Evolutionary conservation across 2,113 vertebrate species (phyloP).

Genomic region (Caranx melampygus): DNA sequence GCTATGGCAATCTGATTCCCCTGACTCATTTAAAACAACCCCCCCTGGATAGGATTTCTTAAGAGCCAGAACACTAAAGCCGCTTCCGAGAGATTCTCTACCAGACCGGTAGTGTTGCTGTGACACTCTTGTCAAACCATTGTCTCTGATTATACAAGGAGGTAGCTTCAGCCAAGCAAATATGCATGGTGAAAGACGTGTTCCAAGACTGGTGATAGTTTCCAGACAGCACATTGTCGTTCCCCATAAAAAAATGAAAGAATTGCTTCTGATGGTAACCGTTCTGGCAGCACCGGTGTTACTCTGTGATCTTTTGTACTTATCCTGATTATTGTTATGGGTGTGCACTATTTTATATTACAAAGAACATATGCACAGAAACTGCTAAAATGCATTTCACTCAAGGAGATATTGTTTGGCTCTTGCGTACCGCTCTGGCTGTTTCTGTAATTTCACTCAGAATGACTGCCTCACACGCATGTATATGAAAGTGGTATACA

Average conservation of each 20-base stretch:
- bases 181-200: conserved; percentile 8
- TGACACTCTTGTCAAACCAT: conserved; percentile 66
- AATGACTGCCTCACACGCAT: background rate
- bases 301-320: conserved; percentile 13
- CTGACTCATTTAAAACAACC: conserved; percentile 48
- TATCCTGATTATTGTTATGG: conserved; percentile 10
- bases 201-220: conserved; percentile 39
- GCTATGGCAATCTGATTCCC: conserved; percentile 65
- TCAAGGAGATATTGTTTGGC: background rate
- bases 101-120: conserved; percentile 57
- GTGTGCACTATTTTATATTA: background rate
- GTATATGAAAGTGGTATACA: background rate
- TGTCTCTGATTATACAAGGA: conserved; percentile 56
- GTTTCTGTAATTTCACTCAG: conserved; percentile 13
- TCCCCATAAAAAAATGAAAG: conserved; percentile 12
- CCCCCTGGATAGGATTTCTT: conserved; percentile 61
- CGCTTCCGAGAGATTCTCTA: conserved; percentile 54
- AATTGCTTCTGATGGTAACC: conserved; percentile 23
- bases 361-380: background rate
- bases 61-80: conserved; percentile 56
- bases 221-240: conserved; percentile 45
- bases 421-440: background rate
- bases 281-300: background rate
- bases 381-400: background rate
- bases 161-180: conserved; percentile 33